phyloP scores from a whole-genome alignment of 2,113 vertebrate genomes.

The Isichthys henryi region DNA sequence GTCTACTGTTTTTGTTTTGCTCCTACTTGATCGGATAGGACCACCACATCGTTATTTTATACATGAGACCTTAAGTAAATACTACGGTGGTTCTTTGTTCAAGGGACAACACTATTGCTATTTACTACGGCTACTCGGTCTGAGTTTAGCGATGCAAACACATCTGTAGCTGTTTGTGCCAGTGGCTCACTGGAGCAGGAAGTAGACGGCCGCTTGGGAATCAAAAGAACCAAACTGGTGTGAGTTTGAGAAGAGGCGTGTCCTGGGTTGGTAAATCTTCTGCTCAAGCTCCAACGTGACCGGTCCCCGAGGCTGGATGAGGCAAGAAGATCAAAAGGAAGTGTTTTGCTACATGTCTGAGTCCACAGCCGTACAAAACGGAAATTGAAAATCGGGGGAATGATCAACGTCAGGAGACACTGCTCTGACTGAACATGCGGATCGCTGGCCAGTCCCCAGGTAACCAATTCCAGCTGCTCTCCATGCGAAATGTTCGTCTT shows the following conservation, averaged over 20 bases:
- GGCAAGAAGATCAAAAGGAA: conserved; percentile 23
- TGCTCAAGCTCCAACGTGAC: conserved; percentile 13
- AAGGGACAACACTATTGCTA: conserved; percentile 12
- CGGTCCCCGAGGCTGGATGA: conserved; percentile 3
- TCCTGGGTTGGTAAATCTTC: background rate
- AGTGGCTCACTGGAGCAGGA: conserved; percentile 30
- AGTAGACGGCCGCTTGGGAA: background rate
- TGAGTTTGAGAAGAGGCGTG: background rate
- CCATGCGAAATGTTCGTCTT: background rate
- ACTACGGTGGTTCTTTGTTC: conserved; percentile 6
- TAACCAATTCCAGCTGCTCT: background rate
- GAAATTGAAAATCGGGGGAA: background rate
- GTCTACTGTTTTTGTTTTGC: background rate
- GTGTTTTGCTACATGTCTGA: conserved; percentile 57
- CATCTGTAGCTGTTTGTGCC: background rate
- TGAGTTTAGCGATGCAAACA: background rate
- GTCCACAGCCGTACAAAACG: conserved; percentile 38
- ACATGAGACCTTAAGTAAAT: background rate
- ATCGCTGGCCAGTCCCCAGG: background rate
- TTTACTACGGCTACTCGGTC: background rate
- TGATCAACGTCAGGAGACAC: background rate
- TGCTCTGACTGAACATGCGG: background rate
- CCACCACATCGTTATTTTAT: background rate
- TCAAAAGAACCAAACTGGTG: background rate
- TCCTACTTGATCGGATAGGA: background rate